Evolutionary conservation across 2,888 invertebrate genomes (phyloP).

Genomic region (Antheraea yamamai): DNA sequence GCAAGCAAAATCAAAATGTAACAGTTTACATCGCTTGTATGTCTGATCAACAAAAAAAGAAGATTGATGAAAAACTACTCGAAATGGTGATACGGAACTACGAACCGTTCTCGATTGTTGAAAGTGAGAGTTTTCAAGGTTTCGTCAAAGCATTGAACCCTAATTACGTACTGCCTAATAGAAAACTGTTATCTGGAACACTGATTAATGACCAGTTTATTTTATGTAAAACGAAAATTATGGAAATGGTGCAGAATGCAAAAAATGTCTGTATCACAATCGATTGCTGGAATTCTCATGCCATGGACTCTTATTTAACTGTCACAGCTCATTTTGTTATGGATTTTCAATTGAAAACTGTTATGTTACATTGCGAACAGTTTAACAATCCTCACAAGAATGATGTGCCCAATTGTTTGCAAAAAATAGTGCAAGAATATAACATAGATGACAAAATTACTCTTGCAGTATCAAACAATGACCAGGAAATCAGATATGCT

Average conservation of each 20-base stretch:
- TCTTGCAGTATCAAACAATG: constrained; percentile 17
- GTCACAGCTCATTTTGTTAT: constrained; percentile 29
- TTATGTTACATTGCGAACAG: constrained; percentile 17
- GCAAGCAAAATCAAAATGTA: background rate
- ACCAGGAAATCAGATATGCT: constrained; percentile 11
- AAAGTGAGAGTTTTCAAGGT: constrained; percentile 17
- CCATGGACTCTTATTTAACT: constrained; percentile 24
- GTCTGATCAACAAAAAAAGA: constrained; percentile 14
- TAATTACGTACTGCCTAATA: constrained; percentile 17
- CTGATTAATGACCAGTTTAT: constrained; percentile 6
- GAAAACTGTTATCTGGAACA: constrained; percentile 16
- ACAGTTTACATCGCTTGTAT: background rate
- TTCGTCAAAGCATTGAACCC: constrained; percentile 18
- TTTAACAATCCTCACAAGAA: constrained; percentile 1
- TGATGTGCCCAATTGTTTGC: constrained; percentile 12
- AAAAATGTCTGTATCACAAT: constrained; percentile 17
- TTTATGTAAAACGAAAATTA: background rate
- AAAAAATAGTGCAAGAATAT: constrained; percentile 16
- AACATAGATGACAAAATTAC: constrained; percentile 15
- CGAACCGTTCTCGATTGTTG: constrained; percentile 21
- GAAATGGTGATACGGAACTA: constrained; percentile 10
- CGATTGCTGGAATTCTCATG: constrained; percentile 23
- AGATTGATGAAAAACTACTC: constrained; percentile 8
- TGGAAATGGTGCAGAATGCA: background rate
- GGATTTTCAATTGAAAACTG: constrained; percentile 22